These are phyloP conservation scores for Dynastes tityus DNA, from an alignment of 2,888 invertebrate genomes.

Conservation along the genomic window DNA sequence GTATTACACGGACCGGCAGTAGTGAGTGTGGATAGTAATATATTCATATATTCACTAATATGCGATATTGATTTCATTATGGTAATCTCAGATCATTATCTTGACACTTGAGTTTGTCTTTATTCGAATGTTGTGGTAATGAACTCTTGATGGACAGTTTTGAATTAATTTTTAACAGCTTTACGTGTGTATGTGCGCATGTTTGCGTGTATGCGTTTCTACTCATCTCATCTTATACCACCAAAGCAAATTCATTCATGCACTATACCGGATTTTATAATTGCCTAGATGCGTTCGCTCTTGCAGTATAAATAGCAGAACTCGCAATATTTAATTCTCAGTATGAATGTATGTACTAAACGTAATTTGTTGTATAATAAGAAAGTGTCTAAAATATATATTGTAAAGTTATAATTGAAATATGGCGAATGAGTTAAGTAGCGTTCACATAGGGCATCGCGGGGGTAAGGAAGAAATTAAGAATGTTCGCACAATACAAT, in stretches of 20 bases:
- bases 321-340: constrained; percentile 11
- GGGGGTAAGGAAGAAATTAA: too few species aligned
- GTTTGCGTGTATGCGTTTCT: constrained; percentile 30
- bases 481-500: too few species aligned
- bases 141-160: constrained; percentile 58
- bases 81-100: constrained; percentile 69
- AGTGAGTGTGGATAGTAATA: constrained; percentile 63
- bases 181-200: constrained; percentile 28
- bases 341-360: neutral
- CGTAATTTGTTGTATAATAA: too few species aligned
- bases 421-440: too few species aligned
- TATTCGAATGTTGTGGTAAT: constrained; percentile 60
- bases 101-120: constrained; percentile 68
- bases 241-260: constrained; percentile 40
- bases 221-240: constrained; percentile 35
- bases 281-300: constrained; percentile 24
- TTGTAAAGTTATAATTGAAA: too few species aligned
- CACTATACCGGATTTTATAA: constrained; percentile 33
- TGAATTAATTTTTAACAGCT: constrained; percentile 49
- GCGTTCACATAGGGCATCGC: too few species aligned
- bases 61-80: constrained; percentile 70
- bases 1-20: constrained; percentile 59
- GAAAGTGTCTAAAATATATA: too few species aligned
- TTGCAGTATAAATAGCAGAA: constrained; percentile 13
- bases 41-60: constrained; percentile 70